These are phyloP conservation scores for Entosphenus tridentatus DNA, from an alignment of 2,113 vertebrate genomes.

Conservation along the genomic window DNA sequence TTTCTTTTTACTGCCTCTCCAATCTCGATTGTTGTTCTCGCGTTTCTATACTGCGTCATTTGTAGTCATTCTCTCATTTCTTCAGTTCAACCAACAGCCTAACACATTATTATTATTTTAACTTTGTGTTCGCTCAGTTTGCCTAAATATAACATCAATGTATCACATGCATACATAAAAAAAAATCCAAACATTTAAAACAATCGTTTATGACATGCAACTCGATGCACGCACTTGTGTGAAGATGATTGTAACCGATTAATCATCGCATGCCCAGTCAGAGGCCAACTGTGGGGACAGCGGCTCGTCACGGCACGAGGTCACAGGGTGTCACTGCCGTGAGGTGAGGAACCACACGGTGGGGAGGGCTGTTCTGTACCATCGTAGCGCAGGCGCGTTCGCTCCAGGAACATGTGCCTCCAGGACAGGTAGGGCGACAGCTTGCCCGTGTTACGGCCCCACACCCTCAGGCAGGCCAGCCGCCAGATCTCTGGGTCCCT, in stretches of 20 bases:
- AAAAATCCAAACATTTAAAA: no score
- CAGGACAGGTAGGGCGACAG: constrained; percentile 55
- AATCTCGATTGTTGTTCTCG: neutral
- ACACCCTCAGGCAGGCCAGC: constrained; percentile 62
- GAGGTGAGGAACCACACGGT: no score
- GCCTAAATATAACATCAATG: no score
- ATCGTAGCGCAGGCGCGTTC: constrained; percentile 77
- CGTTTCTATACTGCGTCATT: no score
- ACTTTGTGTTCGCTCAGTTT: no score
- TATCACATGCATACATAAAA: no score
- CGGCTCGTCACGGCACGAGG: neutral
- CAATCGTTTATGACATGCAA: no score
- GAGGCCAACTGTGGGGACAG: no score
- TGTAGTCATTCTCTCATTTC: no score
- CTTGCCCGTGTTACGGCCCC: constrained; percentile 73
- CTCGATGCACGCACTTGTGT: neutral
- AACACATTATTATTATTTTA: no score
- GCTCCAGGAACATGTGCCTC: constrained; percentile 88
- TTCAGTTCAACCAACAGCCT: no score
- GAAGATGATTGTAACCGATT: constrained; percentile 12
- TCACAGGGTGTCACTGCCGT: neutral
- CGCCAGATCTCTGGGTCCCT: constrained; percentile 97
- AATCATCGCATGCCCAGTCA: neutral
- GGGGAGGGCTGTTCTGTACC: constrained; percentile 22
- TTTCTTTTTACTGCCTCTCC: neutral